A percentile compares a stretch with the other conserved stretches of the same genome.
Evolutionary conservation across 2,888 invertebrate genomes (phyloP).

Genomic region (Anoplius nigerrimus): DNA sequence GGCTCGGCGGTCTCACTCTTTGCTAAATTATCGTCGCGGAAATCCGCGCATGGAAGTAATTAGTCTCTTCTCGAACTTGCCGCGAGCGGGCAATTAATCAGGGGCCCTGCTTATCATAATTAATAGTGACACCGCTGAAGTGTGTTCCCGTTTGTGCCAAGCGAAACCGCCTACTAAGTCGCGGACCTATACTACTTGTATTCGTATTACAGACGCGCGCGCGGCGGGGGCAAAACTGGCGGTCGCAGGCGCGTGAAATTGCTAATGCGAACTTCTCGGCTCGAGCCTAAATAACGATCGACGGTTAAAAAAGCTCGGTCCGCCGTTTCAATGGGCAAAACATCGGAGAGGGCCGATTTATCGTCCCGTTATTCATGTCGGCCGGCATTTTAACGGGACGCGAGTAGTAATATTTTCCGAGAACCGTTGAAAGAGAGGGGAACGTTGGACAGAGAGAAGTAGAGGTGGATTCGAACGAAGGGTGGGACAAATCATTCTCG

Average conservation of each 20-base stretch:
- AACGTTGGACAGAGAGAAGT: neutral
- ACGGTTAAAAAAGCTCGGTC: no score
- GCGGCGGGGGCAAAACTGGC: no score
- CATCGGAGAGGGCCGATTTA: constrained; percentile 21
- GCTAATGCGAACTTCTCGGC: no score
- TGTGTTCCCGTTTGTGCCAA: no score
- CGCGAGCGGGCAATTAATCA: constrained; percentile 43
- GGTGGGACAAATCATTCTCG: constrained; percentile 13
- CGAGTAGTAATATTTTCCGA: constrained; percentile 29
- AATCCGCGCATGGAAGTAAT: constrained; percentile 45
- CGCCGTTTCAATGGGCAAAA: constrained; percentile 27
- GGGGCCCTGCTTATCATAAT: constrained; percentile 50
- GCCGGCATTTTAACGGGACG: constrained; percentile 24
- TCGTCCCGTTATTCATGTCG: constrained; percentile 24
- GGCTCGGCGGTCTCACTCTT: neutral
- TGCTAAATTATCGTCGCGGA: constrained; percentile 41
- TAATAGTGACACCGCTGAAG: constrained; percentile 25
- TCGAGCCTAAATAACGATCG: neutral
- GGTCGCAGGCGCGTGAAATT: no score
- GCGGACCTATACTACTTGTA: no score
- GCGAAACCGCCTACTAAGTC: no score
- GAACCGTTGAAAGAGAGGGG: neutral
- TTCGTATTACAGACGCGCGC: no score
- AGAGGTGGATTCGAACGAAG: neutral
- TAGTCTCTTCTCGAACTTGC: constrained; percentile 38